These are phyloP conservation scores for Halotydeus destructor DNA, from an alignment of 1,140 invertebrate genomes.

Conservation along the genomic window DNA sequence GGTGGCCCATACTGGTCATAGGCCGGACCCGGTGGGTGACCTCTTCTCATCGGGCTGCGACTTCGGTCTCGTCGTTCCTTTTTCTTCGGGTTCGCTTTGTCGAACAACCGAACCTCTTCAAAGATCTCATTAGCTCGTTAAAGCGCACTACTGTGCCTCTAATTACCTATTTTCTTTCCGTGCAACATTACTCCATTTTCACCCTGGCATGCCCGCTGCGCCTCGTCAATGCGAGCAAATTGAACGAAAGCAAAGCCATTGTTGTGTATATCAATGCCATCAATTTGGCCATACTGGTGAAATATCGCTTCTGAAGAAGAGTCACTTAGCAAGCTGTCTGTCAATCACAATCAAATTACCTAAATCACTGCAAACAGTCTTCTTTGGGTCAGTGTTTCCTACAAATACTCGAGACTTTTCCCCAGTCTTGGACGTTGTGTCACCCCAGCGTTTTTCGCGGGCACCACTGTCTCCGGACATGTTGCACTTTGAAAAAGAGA, in stretches of 20 bases:
- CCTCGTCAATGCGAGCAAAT: not conserved
- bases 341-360: not conserved
- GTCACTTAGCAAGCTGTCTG: not conserved
- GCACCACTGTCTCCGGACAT: no score
- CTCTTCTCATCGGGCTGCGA: not conserved
- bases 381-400: not conserved
- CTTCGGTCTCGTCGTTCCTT: not conserved
- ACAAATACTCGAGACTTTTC: not conserved
- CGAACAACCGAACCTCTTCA: conserved; percentile 1
- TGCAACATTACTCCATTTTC: not conserved
- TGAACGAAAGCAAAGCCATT: conserved; percentile 5
- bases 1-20: not conserved
- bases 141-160: no score
- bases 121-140: no score
- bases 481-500: no score
- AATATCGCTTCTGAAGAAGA: not conserved
- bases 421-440: conserved; percentile 1
- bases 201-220: not conserved
- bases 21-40: no score
- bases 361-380: not conserved
- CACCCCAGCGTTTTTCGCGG: conserved; percentile 1
- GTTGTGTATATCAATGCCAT: not conserved
- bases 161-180: not conserved
- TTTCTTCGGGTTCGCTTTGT: not conserved
- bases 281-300: not conserved